Evolutionary conservation across 2,113 vertebrate species (phyloP).

Genomic region (Mustela nigripes): DNA sequence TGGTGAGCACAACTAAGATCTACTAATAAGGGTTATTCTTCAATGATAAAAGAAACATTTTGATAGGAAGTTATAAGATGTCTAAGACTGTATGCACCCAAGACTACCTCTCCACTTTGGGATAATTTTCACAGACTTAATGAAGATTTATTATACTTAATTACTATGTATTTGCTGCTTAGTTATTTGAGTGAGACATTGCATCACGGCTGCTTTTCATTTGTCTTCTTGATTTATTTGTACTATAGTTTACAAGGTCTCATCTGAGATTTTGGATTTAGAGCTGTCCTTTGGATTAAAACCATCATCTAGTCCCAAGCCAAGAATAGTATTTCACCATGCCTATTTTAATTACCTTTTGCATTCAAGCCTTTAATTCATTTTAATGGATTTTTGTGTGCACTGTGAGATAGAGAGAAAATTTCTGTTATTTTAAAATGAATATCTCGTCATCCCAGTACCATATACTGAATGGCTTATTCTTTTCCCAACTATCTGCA

Average conservation of each 20-base stretch:
- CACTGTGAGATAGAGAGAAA: neutral
- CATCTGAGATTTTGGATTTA: neutral
- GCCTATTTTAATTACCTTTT: slow-evolving; percentile 32
- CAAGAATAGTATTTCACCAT: neutral
- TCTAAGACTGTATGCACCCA: neutral
- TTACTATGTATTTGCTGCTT: neutral
- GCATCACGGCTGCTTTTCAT: neutral
- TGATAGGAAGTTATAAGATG: neutral
- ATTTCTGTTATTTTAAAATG: neutral
- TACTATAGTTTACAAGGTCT: neutral
- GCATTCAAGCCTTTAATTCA: slow-evolving; percentile 15
- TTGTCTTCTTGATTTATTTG: slow-evolving; percentile 13
- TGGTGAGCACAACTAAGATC: neutral
- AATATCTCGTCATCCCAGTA: neutral
- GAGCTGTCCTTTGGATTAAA: slow-evolving; percentile 1
- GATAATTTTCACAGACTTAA: slow-evolving; percentile 12
- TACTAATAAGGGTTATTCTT: neutral
- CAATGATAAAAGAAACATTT: neutral
- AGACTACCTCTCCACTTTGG: neutral
- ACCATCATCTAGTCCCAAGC: neutral
- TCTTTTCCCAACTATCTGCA: neutral
- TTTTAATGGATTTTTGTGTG: slow-evolving; percentile 22
- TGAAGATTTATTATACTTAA: neutral
- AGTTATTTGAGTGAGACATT: neutral
- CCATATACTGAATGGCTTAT: neutral